Evolutionary conservation across 37 sponge, comb jelly and placozoan species (phyloP).

Genomic region (Aplysina aerophoba): DNA sequence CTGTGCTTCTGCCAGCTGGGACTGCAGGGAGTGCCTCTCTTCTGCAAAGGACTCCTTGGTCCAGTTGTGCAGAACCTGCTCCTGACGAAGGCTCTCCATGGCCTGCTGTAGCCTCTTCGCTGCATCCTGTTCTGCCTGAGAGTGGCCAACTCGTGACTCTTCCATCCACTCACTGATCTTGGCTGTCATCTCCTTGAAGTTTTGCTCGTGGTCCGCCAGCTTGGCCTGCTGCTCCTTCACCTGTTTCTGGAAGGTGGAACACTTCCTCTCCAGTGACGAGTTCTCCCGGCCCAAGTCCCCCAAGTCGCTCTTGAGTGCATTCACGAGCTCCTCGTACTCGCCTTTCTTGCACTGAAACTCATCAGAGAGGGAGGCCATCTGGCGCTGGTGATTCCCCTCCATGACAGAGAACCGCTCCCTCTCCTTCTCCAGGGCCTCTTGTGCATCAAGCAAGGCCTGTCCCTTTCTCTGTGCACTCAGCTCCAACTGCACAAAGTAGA

Average conservation of each 20-base stretch:
- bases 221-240: constrained; percentile 8
- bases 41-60: not conserved
- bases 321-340: not conserved
- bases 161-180: constrained; percentile 18
- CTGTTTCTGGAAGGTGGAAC: not conserved
- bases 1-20: not conserved
- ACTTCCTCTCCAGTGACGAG: not conserved
- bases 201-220: not conserved
- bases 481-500: too few relatives aligned
- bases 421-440: not conserved
- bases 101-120: not conserved
- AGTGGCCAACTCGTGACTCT: not conserved
- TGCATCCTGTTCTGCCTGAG: not conserved
- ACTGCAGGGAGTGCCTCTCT: not conserved
- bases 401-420: not conserved
- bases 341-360: not conserved
- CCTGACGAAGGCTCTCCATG: not conserved
- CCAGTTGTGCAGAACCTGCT: not conserved
- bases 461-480: not conserved
- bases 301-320: not conserved
- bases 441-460: not conserved
- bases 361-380: not conserved
- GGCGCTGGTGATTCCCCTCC: not conserved
- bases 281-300: not conserved
- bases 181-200: constrained; percentile 24